Evolutionary conservation across 2,888 invertebrate genomes (phyloP).

Genomic region (Ischnus inquisitorius): DNA sequence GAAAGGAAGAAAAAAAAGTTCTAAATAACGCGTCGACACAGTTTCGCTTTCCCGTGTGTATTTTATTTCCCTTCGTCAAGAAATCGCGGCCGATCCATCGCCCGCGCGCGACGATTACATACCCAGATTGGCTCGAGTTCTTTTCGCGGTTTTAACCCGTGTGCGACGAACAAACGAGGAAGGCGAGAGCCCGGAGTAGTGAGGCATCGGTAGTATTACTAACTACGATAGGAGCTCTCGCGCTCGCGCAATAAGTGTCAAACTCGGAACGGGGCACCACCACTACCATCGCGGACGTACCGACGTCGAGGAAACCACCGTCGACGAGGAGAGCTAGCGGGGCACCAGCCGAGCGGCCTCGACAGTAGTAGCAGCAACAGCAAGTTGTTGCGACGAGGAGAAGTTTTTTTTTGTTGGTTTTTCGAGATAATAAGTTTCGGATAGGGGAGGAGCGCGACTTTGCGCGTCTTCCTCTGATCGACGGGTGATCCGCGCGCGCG

Average conservation of each 20-base stretch:
- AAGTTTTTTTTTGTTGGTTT: neutral
- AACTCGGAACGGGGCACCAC: conserved; percentile 50
- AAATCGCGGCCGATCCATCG: too few relatives aligned
- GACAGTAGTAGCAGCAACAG: conserved; percentile 35
- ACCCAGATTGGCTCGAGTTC: too few relatives aligned
- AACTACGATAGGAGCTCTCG: conserved; percentile 39
- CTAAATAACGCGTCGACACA: neutral
- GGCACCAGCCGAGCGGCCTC: conserved; percentile 11
- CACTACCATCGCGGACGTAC: conserved; percentile 8
- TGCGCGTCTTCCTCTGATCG: conserved; percentile 45
- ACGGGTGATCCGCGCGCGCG: conserved; percentile 2
- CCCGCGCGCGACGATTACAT: too few relatives aligned
- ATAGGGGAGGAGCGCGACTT: conserved; percentile 40
- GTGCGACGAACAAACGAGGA: conserved; percentile 75
- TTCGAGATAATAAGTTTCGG: neutral
- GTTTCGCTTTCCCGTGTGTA: neutral
- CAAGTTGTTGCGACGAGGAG: conserved; percentile 42
- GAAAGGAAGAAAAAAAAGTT: conserved; percentile 6
- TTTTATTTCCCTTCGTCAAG: too few relatives aligned
- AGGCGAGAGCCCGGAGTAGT: conserved; percentile 12
- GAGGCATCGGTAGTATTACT: neutral
- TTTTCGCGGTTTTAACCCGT: conserved; percentile 34
- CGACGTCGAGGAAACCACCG: conserved; percentile 41
- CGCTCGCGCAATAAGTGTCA: conserved; percentile 68
- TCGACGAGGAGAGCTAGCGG: conserved; percentile 38